phyloP scores from a whole-genome alignment of 30 jellyfish, hydroid and myxozoan species.

The Phacellophora camtschatica region DNA sequence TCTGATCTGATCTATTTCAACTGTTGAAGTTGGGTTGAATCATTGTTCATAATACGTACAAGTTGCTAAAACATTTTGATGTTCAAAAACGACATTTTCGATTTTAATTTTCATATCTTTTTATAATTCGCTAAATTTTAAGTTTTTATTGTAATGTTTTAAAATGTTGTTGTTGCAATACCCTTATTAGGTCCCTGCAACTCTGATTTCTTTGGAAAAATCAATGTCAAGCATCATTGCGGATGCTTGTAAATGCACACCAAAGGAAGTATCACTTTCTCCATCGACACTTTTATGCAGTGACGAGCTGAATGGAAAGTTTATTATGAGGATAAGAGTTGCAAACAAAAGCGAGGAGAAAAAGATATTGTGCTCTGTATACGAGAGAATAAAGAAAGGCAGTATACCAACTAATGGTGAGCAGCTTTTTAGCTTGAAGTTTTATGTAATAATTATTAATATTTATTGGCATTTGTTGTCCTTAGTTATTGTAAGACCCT shows the following conservation, averaged over 20 bases:
- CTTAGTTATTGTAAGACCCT: no score
- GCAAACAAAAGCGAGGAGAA: constrained; percentile 17
- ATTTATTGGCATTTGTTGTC: no score
- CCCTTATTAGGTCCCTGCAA: background rate
- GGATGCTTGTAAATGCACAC: constrained; percentile 62
- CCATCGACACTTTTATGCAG: constrained; percentile 59
- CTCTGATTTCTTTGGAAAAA: constrained; percentile 2
- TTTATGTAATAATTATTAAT: no score
- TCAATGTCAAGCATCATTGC: constrained; percentile 10
- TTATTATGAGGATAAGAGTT: constrained; percentile 31
- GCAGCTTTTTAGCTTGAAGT: background rate
- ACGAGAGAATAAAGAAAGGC: constrained; percentile 33
- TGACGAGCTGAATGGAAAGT: constrained; percentile 68
- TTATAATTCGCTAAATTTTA: no score
- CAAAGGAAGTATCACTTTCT: background rate
- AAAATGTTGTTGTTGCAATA: background rate
- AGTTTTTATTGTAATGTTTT: background rate
- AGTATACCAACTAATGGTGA: constrained; percentile 57
- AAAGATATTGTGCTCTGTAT: constrained; percentile 44
- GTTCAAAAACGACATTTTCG: no score
- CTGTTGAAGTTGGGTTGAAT: no score
- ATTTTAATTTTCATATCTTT: no score
- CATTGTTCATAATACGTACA: no score
- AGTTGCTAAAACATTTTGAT: no score
- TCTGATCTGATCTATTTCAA: no score